Conservation (phyloP, 2,888 invertebrate genomes). For the Argyresthia goedartella region DNA sequence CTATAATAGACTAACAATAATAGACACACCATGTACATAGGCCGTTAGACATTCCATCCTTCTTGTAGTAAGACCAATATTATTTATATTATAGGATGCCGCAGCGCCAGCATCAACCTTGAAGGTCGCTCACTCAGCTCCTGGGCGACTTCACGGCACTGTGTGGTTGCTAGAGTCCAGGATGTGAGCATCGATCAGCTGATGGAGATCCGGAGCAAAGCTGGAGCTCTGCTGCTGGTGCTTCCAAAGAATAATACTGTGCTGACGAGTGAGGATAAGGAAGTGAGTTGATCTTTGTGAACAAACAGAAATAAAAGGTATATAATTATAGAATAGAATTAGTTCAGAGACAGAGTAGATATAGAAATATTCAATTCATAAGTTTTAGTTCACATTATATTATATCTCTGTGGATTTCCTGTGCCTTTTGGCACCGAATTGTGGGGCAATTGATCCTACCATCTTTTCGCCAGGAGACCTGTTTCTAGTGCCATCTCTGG, state of each 20-base stretch:
- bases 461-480: no score
- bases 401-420: no score
- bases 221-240: constrained; percentile 88
- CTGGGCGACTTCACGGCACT: constrained; percentile 91
- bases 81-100: constrained; percentile 76
- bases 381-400: no score
- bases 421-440: no score
- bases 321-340: no score
- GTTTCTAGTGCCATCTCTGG: no score
- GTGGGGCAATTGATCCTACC: no score
- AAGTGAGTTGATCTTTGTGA: constrained; percentile 66
- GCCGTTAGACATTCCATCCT: no score
- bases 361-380: no score
- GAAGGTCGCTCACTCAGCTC: constrained; percentile 89
- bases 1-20: no score
- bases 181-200: constrained; percentile 86
- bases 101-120: constrained; percentile 86
- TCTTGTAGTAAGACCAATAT: not conserved
- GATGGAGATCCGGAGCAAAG: constrained; percentile 80
- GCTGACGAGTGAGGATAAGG: constrained; percentile 76
- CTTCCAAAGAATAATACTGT: constrained; percentile 79
- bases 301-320: not conserved
- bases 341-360: no score
- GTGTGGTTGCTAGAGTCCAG: constrained; percentile 84
- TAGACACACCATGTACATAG: no score